Evolutionary conservation across 2,888 invertebrate species (phyloP).

Genomic region (Sesia bembeciformis): DNA sequence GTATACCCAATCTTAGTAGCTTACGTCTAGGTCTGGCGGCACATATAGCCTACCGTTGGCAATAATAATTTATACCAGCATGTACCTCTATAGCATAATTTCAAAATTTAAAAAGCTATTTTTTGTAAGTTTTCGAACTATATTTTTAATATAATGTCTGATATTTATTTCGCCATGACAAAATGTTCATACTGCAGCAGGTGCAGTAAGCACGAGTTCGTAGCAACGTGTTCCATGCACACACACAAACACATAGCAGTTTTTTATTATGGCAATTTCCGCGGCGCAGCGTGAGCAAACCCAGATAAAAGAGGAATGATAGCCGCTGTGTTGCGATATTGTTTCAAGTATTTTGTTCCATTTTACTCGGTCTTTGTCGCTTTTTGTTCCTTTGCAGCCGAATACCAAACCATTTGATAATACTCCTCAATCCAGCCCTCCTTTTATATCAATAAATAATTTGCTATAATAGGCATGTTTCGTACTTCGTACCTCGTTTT

Average conservation of each 20-base stretch:
- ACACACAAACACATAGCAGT: conserved; percentile 38
- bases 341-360: conserved; percentile 66
- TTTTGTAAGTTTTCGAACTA: too few relatives aligned
- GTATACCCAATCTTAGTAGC: too few relatives aligned
- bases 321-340: conserved; percentile 67
- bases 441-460: too few relatives aligned
- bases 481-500: too few relatives aligned
- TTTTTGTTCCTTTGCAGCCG: conserved; percentile 51
- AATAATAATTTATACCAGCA: too few relatives aligned
- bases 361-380: conserved; percentile 40
- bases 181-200: neutral
- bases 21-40: too few relatives aligned
- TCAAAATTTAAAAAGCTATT: too few relatives aligned
- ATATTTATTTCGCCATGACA: conserved; percentile 7
- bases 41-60: too few relatives aligned
- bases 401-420: conserved; percentile 24
- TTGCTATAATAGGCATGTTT: too few relatives aligned
- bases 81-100: too few relatives aligned
- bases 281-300: conserved; percentile 63
- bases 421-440: too few relatives aligned
- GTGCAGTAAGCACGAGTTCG: neutral
- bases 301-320: conserved; percentile 71
- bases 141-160: too few relatives aligned
- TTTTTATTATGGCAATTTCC: conserved; percentile 68
- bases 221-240: conserved; percentile 15